Conservation (phyloP, 2,113 vertebrate species). For the Mormyrus lacerda region DNA sequence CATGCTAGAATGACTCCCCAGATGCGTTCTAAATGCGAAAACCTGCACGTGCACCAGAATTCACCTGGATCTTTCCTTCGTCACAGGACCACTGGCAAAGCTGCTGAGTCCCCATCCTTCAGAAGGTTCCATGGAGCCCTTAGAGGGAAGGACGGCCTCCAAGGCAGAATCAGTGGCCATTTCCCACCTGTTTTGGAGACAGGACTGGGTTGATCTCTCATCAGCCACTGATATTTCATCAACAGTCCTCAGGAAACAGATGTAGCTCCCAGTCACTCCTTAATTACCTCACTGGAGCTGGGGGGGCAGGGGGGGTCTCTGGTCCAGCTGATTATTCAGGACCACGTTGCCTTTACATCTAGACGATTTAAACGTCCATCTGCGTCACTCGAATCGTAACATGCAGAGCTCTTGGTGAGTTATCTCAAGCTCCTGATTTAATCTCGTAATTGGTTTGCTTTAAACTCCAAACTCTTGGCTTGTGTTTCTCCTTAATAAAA, state of each 20-base stretch:
- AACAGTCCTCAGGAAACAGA: not conserved
- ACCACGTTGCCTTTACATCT: conserved; percentile 24
- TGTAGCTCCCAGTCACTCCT: not conserved
- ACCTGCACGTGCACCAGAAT: not conserved
- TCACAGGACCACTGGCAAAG: not conserved
- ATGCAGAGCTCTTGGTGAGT: conserved; percentile 47
- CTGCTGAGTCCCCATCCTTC: not conserved
- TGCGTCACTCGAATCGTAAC: conserved; percentile 55
- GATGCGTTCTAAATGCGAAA: not conserved
- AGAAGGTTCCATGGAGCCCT: not conserved
- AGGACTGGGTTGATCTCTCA: not conserved
- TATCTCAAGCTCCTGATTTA: conserved; percentile 64
- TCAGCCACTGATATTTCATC: not conserved
- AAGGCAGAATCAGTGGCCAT: not conserved
- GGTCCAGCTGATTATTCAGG: conserved; percentile 11
- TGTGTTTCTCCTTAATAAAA: conserved; percentile 50
- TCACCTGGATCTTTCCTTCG: not conserved
- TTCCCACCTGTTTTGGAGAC: not conserved
- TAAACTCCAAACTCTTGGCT: conserved; percentile 64
- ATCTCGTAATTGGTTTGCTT: conserved; percentile 61
- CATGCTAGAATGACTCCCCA: not conserved
- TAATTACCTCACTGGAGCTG: not conserved
- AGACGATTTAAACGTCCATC: conserved; percentile 37
- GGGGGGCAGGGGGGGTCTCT: not conserved
- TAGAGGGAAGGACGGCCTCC: too few relatives aligned